A percentile compares a stretch with the other conserved stretches of the same genome.
phyloP scores from a whole-genome alignment of 2,113 vertebrate species.

The Lichenostomus cassidix region DNA sequence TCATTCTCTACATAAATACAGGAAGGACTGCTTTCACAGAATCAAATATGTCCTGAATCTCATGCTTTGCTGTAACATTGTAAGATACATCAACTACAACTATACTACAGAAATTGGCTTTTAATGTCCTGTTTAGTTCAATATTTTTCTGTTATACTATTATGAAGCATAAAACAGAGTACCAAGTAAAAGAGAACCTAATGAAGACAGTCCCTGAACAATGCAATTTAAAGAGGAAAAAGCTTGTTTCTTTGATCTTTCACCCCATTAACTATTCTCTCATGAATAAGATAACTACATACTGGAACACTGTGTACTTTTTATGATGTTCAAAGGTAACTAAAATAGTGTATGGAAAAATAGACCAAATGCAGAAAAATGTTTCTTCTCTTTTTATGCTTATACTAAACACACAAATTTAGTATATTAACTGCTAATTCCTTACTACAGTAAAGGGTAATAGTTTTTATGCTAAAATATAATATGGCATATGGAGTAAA shows the following conservation, averaged over 20 bases:
- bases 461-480: neutral
- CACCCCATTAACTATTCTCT: neutral
- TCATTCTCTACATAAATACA: neutral
- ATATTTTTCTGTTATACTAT: neutral
- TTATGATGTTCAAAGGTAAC: neutral
- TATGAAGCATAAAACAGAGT: neutral
- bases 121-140: neutral
- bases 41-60: neutral
- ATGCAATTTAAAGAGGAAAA: neutral
- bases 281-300: neutral
- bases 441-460: neutral
- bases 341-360: neutral
- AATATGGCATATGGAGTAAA: neutral
- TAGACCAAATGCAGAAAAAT: neutral
- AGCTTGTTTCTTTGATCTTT: neutral
- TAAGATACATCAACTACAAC: neutral
- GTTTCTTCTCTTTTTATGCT: neutral
- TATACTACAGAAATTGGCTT: neutral
- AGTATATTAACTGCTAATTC: neutral
- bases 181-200: neutral
- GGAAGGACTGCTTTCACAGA: neutral
- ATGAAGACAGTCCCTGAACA: neutral
- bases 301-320: neutral
- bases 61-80: neutral
- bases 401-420: neutral